Evolutionary conservation across 2,113 vertebrate species (phyloP).

Genomic region (Campylomormyrus tamandua): DNA sequence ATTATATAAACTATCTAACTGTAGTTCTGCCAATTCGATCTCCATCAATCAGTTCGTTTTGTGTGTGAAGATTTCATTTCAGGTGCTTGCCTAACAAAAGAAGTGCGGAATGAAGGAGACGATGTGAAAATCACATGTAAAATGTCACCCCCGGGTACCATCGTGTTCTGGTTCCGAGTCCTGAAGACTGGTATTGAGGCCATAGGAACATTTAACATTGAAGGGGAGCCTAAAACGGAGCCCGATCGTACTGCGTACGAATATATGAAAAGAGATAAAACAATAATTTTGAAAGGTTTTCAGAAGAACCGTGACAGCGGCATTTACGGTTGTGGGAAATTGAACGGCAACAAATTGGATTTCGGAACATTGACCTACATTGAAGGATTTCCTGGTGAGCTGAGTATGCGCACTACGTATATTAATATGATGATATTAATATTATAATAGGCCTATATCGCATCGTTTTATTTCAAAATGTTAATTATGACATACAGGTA

Average conservation of each 20-base stretch:
- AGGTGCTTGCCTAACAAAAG: fast-evolving
- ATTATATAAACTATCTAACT: too few relatives aligned
- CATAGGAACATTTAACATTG: not conserved
- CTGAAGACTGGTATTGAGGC: not conserved
- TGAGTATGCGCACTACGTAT: not conserved
- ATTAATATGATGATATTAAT: not conserved
- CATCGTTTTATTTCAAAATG: not conserved
- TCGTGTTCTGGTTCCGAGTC: slow-evolving; percentile 33
- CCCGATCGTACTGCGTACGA: fast-evolving
- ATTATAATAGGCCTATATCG: not conserved
- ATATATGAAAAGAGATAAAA: fast-evolving
- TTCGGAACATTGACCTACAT: slow-evolving; percentile 33
- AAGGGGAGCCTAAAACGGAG: fast-evolving
- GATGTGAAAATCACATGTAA: not conserved
- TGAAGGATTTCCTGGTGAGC: slow-evolving; percentile 37
- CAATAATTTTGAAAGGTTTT: slow-evolving; percentile 35
- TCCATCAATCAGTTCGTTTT: too few relatives aligned
- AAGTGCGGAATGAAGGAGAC: too few relatives aligned
- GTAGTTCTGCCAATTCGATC: too few relatives aligned
- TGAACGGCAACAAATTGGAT: not conserved
- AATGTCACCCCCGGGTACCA: fast-evolving
- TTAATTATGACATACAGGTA: not conserved
- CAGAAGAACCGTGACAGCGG: slow-evolving; percentile 26
- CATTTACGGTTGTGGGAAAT: slow-evolving; percentile 39
- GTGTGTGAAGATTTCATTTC: not conserved